Evolutionary conservation across 2,113 vertebrate species (phyloP).

Genomic region (Hystrix cristata): DNA sequence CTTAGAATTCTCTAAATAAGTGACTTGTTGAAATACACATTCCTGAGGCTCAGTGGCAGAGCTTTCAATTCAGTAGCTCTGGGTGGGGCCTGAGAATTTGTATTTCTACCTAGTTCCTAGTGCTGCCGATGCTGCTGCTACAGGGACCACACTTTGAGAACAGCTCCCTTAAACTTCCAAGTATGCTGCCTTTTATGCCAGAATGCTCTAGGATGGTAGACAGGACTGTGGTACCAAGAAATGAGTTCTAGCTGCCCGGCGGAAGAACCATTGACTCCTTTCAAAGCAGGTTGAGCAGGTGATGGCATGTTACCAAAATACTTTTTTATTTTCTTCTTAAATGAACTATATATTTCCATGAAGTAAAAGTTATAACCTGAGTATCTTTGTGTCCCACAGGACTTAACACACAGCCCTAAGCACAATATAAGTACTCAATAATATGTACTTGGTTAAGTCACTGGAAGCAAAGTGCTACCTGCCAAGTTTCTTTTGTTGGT

Average conservation of each 20-base stretch:
- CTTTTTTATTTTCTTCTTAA: conserved; percentile 6
- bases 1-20: conserved; percentile 17
- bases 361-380: neutral
- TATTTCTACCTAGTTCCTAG: too few species aligned
- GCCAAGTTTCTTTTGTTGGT: neutral
- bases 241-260: neutral
- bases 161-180: neutral
- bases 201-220: neutral
- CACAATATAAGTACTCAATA: neutral
- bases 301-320: neutral
- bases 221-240: neutral
- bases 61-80: neutral
- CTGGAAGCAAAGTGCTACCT: neutral
- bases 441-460: neutral
- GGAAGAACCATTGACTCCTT: neutral
- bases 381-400: neutral
- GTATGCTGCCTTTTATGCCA: neutral
- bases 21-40: neutral
- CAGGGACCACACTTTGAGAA: too few species aligned
- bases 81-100: too few species aligned
- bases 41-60: neutral
- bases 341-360: neutral
- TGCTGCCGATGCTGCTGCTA: too few species aligned
- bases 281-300: neutral
- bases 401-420: neutral